A percentile compares a stretch with the other conserved stretches of the same genome.
phyloP scores from a whole-genome alignment of 1,140 invertebrate species.

The Akabosia matsudoensis region DNA sequence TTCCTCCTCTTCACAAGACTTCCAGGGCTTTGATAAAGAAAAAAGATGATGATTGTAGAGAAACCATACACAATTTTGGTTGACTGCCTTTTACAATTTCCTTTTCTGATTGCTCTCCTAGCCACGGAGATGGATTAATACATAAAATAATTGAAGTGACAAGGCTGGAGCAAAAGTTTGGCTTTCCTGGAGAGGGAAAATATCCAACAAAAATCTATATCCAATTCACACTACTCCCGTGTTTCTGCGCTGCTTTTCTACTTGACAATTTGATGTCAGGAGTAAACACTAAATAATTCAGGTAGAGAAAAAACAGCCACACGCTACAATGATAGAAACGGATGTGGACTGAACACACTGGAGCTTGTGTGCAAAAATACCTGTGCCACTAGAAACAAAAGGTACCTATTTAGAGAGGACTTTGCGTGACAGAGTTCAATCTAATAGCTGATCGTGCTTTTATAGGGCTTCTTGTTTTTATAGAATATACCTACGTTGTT shows the following conservation, averaged over 20 bases:
- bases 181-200: not conserved
- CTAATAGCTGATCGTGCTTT: not conserved
- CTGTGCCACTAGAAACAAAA: no score
- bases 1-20: not conserved
- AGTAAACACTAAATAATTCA: constrained; percentile 23
- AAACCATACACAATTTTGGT: not conserved
- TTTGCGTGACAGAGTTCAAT: constrained; percentile 1
- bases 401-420: no score
- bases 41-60: not conserved
- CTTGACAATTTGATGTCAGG: constrained; percentile 8
- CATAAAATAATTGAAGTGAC: not conserved
- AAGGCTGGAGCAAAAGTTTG: not conserved
- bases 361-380: not conserved
- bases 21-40: not conserved
- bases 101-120: no score
- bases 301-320: not conserved
- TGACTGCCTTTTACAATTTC: no score
- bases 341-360: not conserved
- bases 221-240: no score
- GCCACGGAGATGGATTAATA: not conserved
- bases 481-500: not conserved
- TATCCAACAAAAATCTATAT: no score
- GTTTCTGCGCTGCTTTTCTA: no score
- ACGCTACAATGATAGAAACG: not conserved
- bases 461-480: not conserved